phyloP scores from a whole-genome alignment of 2,113 vertebrate genomes.

The Acrocephalus arundinaceus region DNA sequence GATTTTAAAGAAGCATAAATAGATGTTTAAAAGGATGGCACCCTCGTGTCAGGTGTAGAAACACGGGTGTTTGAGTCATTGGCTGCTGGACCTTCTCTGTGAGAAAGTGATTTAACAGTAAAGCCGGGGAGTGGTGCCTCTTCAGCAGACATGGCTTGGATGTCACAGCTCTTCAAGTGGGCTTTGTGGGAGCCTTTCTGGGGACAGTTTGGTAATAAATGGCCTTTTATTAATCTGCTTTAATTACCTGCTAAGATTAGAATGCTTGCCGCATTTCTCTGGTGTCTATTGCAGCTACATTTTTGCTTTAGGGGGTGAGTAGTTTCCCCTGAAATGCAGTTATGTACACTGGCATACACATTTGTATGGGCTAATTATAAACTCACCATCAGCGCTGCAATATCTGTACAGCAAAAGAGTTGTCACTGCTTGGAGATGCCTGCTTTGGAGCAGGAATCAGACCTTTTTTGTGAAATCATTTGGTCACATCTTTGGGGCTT shows the following conservation, averaged over 20 bases:
- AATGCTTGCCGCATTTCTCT: background rate
- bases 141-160: background rate
- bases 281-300: background rate
- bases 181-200: background rate
- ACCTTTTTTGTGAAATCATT: background rate
- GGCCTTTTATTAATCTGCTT: background rate
- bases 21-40: background rate
- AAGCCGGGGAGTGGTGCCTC: background rate
- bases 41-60: background rate
- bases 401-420: background rate
- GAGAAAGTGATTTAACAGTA: background rate
- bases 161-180: background rate
- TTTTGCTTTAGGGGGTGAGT: background rate
- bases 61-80: background rate
- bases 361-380: background rate
- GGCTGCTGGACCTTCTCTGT: background rate
- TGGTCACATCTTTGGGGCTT: background rate
- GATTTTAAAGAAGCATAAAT: background rate
- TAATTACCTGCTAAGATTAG: background rate
- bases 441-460: background rate
- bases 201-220: background rate
- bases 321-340: background rate
- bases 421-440: background rate
- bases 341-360: background rate
- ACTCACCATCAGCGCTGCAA: background rate